phyloP scores from a whole-genome alignment of 2,888 invertebrate genomes.

The Podotricha telesiphe region DNA sequence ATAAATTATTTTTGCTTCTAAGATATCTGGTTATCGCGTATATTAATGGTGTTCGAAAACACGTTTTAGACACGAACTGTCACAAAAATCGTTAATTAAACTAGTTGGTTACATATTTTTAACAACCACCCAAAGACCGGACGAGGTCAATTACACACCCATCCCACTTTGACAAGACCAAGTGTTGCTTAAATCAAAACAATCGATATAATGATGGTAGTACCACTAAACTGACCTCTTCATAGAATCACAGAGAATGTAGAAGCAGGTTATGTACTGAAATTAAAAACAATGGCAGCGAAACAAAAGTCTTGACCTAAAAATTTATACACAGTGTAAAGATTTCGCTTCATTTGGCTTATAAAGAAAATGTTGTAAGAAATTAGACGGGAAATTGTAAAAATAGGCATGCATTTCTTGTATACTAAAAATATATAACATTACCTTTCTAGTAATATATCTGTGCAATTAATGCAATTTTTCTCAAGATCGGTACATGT shows the following conservation, averaged over 20 bases:
- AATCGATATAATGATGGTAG: not conserved
- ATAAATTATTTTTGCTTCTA: too few species aligned
- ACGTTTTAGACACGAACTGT: too few species aligned
- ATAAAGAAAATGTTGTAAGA: not conserved
- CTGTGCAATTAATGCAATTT: too few species aligned
- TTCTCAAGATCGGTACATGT: too few species aligned
- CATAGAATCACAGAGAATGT: not conserved
- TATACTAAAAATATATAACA: too few species aligned
- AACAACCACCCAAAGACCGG: not conserved
- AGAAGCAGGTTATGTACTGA: slow-evolving; percentile 1
- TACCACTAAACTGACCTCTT: not conserved
- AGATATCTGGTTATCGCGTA: too few species aligned
- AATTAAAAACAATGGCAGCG: slow-evolving; percentile 14
- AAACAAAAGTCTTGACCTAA: slow-evolving; percentile 15
- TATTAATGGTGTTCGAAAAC: too few species aligned
- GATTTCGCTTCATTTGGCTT: not conserved
- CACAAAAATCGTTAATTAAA: not conserved
- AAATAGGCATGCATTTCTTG: too few species aligned
- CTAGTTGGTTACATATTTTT: not conserved
- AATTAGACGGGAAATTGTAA: not conserved
- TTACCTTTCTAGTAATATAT: too few species aligned
- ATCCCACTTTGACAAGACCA: not conserved
- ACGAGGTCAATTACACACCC: not conserved
- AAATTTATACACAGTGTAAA: slow-evolving; percentile 1
- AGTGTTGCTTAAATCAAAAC: not conserved